Evolutionary conservation across 2,113 vertebrate species (phyloP), one percentile per base, ranked within the genome.

Genomic region (Lamprotornis superbus): DNA sequence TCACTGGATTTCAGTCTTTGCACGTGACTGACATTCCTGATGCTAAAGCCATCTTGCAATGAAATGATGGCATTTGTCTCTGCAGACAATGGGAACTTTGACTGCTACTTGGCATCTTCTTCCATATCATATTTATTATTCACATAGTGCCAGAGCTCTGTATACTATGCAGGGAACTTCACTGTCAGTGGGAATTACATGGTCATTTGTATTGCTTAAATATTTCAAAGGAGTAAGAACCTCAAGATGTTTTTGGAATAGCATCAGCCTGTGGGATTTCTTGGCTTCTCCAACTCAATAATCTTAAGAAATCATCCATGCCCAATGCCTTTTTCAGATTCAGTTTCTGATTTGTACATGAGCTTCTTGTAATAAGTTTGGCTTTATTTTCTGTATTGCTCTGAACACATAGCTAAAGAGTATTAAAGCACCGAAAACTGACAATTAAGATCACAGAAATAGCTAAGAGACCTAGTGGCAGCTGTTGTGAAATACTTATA

Each of bases 21-120:
- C 42, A 46, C 23, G 19, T 79, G 57, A 74, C 59, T 87, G 81
- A 56, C 40, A 57, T 82, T 82, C 57, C 82, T 88, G 56, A 49
- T 90, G 57, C 37, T 75, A 87, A 61, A 93, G 57, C 74, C 37
- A 88, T 90, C 59, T 88, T 86, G 67, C 30, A 61, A 24, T 49
- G 91, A 69, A 95, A 85, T 79, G n/a, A 89, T 93, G 57, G 78
- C 57, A 82, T 91, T 94, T 93, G 81, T 95, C 73, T 89, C 50
- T 73, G 65, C 44, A 85, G 83, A 93, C 84, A 95, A 83, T 86
- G 44, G 70, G 39, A 94, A 93, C 91, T 94, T 95, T 95, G 87
- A 90, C 83, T 89, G 78, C 47, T 91, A 73, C 63, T 91, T 95
- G 94, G 91, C 82, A 55, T 71, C 74, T 87, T 86, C 68, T 83